Evolutionary conservation across 2,113 vertebrate species (phyloP).

Genomic region (Gadus macrocephalus): DNA sequence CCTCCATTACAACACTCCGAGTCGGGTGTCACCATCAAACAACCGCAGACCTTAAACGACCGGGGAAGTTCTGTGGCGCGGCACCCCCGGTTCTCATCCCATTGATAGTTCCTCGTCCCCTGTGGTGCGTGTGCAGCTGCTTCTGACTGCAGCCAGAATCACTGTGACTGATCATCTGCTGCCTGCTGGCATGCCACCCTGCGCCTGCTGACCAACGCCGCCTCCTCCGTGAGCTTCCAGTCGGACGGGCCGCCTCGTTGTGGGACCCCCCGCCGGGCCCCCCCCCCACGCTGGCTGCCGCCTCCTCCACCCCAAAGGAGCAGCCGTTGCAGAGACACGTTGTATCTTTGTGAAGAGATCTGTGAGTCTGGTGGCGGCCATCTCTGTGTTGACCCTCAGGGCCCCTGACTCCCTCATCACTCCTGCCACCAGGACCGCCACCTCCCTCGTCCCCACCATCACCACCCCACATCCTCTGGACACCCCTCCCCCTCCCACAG

Average conservation of each 20-base stretch:
- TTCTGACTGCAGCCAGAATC: background rate
- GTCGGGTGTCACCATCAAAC: slow-evolving; percentile 1
- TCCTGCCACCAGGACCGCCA: background rate
- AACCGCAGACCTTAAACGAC: background rate
- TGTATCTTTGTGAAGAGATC: background rate
- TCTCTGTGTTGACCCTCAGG: background rate
- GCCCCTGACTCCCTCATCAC: background rate
- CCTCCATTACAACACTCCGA: background rate
- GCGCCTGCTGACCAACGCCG: background rate
- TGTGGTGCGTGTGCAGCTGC: background rate
- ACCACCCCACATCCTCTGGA: slow-evolving; percentile 12
- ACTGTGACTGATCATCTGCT: slow-evolving; percentile 3
- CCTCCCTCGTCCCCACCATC: background rate
- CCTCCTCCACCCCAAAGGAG: background rate
- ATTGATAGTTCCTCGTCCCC: background rate
- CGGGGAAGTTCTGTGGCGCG: background rate
- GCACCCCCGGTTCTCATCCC: background rate
- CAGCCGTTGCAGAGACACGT: background rate
- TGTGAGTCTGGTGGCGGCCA: background rate
- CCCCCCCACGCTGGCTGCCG: too few relatives aligned
- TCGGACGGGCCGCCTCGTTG: background rate
- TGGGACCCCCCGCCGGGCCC: too few relatives aligned
- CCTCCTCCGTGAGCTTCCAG: background rate
- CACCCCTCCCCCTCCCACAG: slow-evolving; percentile 19
- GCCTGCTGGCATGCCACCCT: background rate